Conservation (phyloP, 2,797 vertebrate species). For the Notolepis coatsorum region DNA sequence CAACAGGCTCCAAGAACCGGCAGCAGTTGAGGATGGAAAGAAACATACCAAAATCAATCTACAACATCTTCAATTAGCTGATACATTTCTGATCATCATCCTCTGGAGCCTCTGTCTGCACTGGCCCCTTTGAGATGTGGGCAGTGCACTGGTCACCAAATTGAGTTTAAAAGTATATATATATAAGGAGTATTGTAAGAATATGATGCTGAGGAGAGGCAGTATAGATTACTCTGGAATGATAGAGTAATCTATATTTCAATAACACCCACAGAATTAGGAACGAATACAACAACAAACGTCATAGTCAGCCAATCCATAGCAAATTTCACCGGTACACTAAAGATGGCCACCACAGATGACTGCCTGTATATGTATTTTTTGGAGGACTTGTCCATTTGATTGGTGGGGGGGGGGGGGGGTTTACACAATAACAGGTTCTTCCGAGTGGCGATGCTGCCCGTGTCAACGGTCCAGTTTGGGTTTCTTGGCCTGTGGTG, state of each 20-base stretch:
- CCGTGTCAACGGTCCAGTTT: conserved; percentile 74
- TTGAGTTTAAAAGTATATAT: no score
- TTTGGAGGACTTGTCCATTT: not conserved
- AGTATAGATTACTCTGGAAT: not conserved
- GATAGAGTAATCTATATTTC: no score
- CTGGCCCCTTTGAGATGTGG: no score
- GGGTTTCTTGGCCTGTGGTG: conserved; percentile 77
- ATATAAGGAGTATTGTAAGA: no score
- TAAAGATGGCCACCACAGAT: not conserved
- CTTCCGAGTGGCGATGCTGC: not conserved
- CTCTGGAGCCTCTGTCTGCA: no score
- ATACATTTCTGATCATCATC: no score
- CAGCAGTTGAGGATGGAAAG: no score
- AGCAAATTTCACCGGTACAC: not conserved
- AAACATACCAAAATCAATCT: no score
- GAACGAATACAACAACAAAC: conserved; percentile 1
- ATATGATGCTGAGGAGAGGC: not conserved
- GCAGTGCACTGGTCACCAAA: no score
- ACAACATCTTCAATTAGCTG: no score
- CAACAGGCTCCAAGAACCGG: not conserved
- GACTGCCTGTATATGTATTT: not conserved
- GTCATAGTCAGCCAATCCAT: no score
- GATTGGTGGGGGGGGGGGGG: not conserved
- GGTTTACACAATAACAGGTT: no score
- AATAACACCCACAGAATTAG: not conserved